A percentile compares a stretch with the other conserved stretches of the same genome.
Conservation (phyloP, 2,113 vertebrate genomes). For the Heterotis niloticus region DNA sequence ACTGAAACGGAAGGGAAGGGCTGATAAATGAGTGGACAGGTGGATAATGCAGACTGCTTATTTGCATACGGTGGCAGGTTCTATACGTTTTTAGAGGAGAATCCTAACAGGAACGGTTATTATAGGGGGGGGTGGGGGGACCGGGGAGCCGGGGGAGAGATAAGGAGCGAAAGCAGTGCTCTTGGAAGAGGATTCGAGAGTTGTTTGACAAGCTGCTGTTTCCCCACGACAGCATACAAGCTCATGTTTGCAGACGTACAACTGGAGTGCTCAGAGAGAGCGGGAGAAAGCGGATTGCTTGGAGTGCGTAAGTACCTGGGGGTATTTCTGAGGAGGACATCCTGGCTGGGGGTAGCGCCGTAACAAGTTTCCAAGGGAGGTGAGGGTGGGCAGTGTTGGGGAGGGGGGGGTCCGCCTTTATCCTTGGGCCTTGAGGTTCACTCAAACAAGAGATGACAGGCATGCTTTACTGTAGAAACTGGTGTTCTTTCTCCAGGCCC, state of each 20-base stretch:
- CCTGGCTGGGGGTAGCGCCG: not conserved
- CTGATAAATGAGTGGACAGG: not conserved
- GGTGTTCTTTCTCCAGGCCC: slow-evolving; percentile 25
- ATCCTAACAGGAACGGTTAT: not conserved
- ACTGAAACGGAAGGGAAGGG: slow-evolving; percentile 12
- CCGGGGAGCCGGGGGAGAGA: slow-evolving; percentile 14
- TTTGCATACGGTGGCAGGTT: not conserved
- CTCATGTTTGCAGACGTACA: slow-evolving; percentile 23
- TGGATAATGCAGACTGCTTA: slow-evolving; percentile 6
- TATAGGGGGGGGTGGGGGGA: slow-evolving; percentile 22
- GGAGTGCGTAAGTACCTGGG: slow-evolving; percentile 46
- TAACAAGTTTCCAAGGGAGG: not conserved
- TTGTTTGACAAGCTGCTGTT: slow-evolving; percentile 56
- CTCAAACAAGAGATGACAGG: not conserved
- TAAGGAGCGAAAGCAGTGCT: slow-evolving; percentile 26
- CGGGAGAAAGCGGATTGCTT: slow-evolving; percentile 32
- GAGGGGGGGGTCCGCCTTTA: too few species aligned
- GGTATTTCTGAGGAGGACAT: not conserved
- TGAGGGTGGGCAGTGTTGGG: not conserved
- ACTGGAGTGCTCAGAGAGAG: slow-evolving; percentile 15
- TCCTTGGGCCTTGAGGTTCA: slow-evolving; percentile 1
- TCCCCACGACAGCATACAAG: slow-evolving; percentile 38
- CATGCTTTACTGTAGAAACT: not conserved
- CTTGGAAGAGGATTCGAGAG: slow-evolving; percentile 34
- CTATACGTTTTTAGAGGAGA: slow-evolving; percentile 11